phyloP scores from a whole-genome alignment of 2,888 invertebrate species.

The Alviniconcha strummeri region DNA sequence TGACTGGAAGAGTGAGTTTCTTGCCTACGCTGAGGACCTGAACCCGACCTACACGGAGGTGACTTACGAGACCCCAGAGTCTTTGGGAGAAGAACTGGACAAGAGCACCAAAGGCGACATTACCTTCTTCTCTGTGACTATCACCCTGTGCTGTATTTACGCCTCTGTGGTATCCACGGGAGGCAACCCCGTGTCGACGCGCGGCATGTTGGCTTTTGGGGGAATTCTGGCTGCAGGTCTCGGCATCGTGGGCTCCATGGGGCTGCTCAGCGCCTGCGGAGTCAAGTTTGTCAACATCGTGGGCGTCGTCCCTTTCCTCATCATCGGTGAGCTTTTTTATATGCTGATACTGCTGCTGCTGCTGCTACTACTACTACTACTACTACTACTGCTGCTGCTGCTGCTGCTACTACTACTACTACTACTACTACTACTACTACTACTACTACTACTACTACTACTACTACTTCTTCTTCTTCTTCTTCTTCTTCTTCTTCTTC shows the following conservation, averaged over 20 bases:
- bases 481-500: too few species aligned
- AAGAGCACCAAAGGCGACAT: conserved; percentile 43
- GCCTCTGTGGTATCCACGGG: too few species aligned
- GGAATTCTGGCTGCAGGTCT: too few species aligned
- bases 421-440: too few species aligned
- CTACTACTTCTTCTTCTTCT: too few species aligned
- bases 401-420: too few species aligned
- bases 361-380: neutral
- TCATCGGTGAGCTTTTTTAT: conserved; percentile 49
- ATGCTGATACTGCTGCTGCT: too few species aligned
- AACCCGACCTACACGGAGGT: neutral
- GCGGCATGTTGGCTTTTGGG: too few species aligned
- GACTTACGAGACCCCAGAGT: conserved; percentile 43
- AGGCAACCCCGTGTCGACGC: too few species aligned
- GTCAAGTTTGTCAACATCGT: conserved; percentile 55
- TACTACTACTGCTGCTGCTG: neutral
- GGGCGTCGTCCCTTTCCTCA: conserved; percentile 58
- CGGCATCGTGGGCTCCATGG: conserved; percentile 53
- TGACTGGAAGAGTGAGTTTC: neutral
- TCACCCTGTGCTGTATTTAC: too few species aligned
- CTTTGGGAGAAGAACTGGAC: conserved; percentile 48
- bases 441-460: too few species aligned
- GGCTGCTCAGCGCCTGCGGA: conserved; percentile 47
- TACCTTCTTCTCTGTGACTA: conserved; percentile 34
- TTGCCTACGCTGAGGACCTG: neutral